Percentiles rank a stretch among this genome's conserved stretches.
These are phyloP conservation scores for Struthio camelus DNA, from an alignment of 2,113 vertebrate genomes.

Conservation along the genomic window DNA sequence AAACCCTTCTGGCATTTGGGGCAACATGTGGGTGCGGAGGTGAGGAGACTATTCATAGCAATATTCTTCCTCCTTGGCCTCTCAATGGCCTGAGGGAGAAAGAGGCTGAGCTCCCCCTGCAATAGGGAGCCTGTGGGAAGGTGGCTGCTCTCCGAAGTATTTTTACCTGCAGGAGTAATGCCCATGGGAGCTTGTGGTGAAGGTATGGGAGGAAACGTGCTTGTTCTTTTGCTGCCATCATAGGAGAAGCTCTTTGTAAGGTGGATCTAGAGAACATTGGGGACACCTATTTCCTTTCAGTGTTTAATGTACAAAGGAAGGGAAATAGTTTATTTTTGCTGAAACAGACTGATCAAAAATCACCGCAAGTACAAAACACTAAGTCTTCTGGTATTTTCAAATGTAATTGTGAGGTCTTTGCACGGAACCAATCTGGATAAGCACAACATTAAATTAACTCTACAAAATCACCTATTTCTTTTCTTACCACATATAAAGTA, in stretches of 20 bases:
- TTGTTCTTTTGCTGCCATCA: neutral
- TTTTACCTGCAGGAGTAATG: neutral
- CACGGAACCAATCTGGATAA: neutral
- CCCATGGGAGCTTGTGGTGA: neutral
- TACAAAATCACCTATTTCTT: neutral
- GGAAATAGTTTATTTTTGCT: neutral
- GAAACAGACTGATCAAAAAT: neutral
- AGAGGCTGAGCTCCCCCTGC: neutral
- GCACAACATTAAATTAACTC: neutral
- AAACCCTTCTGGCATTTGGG: neutral
- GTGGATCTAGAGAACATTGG: neutral
- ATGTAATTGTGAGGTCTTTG: neutral
- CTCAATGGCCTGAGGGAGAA: neutral
- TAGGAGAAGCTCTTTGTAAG: neutral
- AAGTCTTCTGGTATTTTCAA: neutral
- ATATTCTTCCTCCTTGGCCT: neutral
- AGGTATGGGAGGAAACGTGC: neutral
- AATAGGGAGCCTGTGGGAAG: neutral
- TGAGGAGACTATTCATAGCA: rapidly evolving
- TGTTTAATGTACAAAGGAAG: neutral
- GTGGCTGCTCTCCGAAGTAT: neutral
- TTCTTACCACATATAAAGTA: neutral
- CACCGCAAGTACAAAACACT: neutral
- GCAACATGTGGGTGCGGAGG: neutral
- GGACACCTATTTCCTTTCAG: neutral